Base-by-base conservation (phyloP, 2,113 vertebrate genomes). In the Myxocyprinus asiaticus region DNA sequence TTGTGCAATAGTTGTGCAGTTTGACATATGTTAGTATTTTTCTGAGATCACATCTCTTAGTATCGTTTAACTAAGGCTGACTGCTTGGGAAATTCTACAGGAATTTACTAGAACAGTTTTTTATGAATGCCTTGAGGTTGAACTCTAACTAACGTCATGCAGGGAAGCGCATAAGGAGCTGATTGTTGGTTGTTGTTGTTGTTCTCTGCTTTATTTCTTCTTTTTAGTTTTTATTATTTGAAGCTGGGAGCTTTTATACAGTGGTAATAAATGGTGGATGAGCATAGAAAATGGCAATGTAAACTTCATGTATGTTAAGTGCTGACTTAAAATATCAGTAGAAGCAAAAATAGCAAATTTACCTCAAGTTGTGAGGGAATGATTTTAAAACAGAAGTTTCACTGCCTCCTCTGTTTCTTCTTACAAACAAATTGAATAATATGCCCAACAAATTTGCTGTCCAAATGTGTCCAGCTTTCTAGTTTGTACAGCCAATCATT, bases 1-100 rank as follows among this genome's bases (percentile, higher is more conserved):
- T 33, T 33, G 22, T 33, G 22, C 3, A 33, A 33, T 33, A 86
- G 73, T 33, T 48, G 59, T 79, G 74, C 53, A 82, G 65, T 86
- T 77, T 81, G 56, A 77, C 88, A 87, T 87, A 76, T 90, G 87
- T 87, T 88, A 80, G 84, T 84, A 83, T 85, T 89, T 86, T 89
- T 68, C 82, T 73, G 79, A 79, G 58, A 83, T 80, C 4, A 6
- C 12, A 50, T 84, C 65, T 62, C 74, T 72, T 71, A 67, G 22
- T 22, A 67, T 77, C 58, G 81, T 66, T 68, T 56, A 66, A 80
- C 83, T 86, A 87, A 73, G 76, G 44, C 48, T 43, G 43, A 76
- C 77, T 72, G 14, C 79, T 82, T 80, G 55, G 69, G 66, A 82
- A 86, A 85, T 66, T 66, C 71, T 61, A 71, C 71, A 80, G 43